Conservation (phyloP, 2,797 vertebrate genomes). For the Tenualosa thibaudeaui region DNA sequence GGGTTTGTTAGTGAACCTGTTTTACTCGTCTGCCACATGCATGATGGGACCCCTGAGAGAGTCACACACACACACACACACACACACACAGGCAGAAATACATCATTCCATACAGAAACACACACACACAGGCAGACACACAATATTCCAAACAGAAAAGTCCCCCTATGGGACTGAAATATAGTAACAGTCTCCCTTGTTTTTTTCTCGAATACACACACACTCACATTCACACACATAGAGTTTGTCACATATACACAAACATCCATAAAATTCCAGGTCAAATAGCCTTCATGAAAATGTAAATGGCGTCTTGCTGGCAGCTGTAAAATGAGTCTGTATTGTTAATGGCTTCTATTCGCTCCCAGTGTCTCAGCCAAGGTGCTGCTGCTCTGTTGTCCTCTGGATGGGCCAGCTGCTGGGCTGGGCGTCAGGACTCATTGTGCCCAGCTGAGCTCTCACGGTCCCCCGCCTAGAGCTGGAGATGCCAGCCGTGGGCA, state of each 20-base stretch:
- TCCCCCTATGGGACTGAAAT: not conserved
- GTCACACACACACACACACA: not conserved
- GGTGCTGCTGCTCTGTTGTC: not conserved
- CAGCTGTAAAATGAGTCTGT: not conserved
- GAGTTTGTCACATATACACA: not conserved
- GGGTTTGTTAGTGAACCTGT: not conserved
- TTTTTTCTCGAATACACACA: not conserved
- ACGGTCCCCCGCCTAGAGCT: not conserved
- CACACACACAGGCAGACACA: not conserved
- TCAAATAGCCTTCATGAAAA: not conserved
- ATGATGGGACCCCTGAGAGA: not conserved
- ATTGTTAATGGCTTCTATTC: constrained; percentile 5
- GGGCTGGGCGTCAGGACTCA: not conserved
- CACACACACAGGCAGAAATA: not conserved
- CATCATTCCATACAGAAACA: not conserved
- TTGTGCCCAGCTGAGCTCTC: not conserved
- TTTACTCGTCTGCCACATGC: not conserved
- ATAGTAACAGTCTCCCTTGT: not conserved
- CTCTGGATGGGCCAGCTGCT: not conserved
- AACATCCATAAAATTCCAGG: not conserved
- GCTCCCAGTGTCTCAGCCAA: not conserved
- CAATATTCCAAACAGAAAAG: not conserved
- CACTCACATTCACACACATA: constrained; percentile 11
- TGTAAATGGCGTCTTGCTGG: constrained; percentile 16
- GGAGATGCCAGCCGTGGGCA: not conserved